Percentiles rank a stretch among this genome's conserved stretches.
phyloP scores from a whole-genome alignment of 1,140 invertebrate species.

The Atta cephalotes region DNA sequence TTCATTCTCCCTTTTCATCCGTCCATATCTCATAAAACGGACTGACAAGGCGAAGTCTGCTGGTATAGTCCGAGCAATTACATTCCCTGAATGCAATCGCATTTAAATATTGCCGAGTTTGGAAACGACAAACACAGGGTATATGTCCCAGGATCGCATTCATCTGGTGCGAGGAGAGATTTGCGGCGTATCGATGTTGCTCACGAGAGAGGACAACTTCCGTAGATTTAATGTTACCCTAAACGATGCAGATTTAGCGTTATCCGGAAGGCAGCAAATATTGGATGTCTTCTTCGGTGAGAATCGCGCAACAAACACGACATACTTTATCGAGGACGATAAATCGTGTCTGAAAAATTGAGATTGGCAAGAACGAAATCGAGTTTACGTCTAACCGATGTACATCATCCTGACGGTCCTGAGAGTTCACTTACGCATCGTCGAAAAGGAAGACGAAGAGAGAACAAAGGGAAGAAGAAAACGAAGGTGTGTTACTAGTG shows the following conservation, averaged over 20 bases:
- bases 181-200: not conserved
- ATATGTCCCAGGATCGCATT: constrained; percentile 56
- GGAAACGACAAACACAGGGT: constrained; percentile 76
- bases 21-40: constrained; percentile 60
- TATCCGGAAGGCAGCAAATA: not conserved
- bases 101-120: constrained; percentile 84
- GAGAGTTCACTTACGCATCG: constrained; percentile 31
- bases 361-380: constrained; percentile 41
- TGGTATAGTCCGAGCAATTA: constrained; percentile 81
- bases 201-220: not conserved
- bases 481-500: not conserved
- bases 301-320: not conserved
- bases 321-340: not conserved
- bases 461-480: not conserved
- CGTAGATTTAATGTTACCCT: constrained; percentile 6
- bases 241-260: constrained; percentile 14
- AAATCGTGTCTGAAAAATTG: constrained; percentile 24
- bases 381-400: constrained; percentile 14
- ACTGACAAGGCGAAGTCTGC: constrained; percentile 66
- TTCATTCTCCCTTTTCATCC: constrained; percentile 37
- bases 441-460: not conserved
- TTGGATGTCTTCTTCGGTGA: not conserved
- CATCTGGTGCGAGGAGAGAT: constrained; percentile 25
- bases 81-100: constrained; percentile 81
- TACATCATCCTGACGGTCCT: constrained; percentile 24